Evolutionary conservation across 2,113 vertebrate species (phyloP).

Genomic region (Zingel zingel): DNA sequence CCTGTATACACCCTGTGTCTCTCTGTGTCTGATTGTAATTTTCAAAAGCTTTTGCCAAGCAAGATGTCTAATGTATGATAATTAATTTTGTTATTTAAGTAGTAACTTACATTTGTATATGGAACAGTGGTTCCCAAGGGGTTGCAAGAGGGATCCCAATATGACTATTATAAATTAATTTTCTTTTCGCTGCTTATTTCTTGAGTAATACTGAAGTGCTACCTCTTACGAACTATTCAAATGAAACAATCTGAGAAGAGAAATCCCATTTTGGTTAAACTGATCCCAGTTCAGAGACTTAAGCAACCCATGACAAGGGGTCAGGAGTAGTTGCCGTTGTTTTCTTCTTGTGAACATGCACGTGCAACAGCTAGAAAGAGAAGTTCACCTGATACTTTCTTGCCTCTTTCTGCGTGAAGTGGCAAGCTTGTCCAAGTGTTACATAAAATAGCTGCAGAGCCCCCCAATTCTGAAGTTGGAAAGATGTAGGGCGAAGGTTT

Average conservation of each 20-base stretch:
- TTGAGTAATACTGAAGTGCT: not conserved
- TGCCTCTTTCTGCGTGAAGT: not conserved
- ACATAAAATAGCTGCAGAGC: not conserved
- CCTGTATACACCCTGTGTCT: slow-evolving; percentile 48
- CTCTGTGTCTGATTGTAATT: slow-evolving; percentile 2
- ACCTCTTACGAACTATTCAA: not conserved
- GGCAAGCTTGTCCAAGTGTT: not conserved
- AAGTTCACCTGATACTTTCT: not conserved
- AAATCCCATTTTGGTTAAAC: not conserved
- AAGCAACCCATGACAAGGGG: not conserved
- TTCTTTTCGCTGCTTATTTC: not conserved
- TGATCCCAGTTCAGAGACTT: not conserved
- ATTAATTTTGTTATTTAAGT: not conserved
- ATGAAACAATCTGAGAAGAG: not conserved
- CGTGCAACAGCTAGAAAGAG: not conserved
- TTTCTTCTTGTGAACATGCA: not conserved
- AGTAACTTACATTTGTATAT: not conserved
- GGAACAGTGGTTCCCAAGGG: not conserved
- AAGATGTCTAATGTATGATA: not conserved
- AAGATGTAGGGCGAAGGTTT: not conserved
- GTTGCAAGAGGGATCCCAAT: not conserved
- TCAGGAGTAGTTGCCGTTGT: not conserved
- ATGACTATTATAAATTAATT: not conserved
- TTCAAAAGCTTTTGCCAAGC: slow-evolving; percentile 29
- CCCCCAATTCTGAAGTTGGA: not conserved